A percentile compares a stretch with the other conserved stretches of the same genome.
These are phyloP conservation scores for Neotoxoptera formosana DNA, from an alignment of 1,140 invertebrate species.

Conservation along the genomic window DNA sequence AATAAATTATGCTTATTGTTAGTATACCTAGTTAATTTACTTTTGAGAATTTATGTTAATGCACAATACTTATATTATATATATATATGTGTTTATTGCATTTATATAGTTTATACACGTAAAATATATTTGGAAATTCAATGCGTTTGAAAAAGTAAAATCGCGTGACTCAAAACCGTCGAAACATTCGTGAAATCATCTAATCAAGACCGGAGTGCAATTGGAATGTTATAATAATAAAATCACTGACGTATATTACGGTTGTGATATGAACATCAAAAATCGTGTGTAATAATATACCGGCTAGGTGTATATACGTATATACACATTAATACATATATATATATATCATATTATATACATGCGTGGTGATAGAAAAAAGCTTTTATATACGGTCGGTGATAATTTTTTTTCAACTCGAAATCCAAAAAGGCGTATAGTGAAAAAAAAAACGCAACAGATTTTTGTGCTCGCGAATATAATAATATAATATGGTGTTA, in stretches of 20 bases:
- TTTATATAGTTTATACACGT: background rate
- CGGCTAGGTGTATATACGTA: background rate
- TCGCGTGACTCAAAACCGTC: conserved; percentile 3
- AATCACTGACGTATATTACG: background rate
- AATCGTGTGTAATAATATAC: background rate
- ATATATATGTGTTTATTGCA: background rate
- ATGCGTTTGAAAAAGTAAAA: conserved; percentile 22
- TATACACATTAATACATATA: background rate
- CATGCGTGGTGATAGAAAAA: background rate
- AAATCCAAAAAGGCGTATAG: background rate
- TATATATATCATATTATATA: no score
- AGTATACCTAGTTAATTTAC: background rate
- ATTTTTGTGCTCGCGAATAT: background rate
- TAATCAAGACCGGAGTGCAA: background rate
- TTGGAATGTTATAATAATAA: background rate
- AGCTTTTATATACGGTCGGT: background rate
- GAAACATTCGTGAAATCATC: conserved; percentile 13
- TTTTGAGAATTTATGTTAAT: background rate
- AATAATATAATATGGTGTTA: background rate
- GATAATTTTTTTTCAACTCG: background rate
- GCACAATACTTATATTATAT: background rate
- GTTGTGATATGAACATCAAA: background rate
- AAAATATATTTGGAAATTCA: background rate
- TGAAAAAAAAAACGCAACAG: background rate
- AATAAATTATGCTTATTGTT: background rate